Evolutionary conservation across 2,113 vertebrate species (phyloP).

Genomic region (Halichoerus grypus): DNA sequence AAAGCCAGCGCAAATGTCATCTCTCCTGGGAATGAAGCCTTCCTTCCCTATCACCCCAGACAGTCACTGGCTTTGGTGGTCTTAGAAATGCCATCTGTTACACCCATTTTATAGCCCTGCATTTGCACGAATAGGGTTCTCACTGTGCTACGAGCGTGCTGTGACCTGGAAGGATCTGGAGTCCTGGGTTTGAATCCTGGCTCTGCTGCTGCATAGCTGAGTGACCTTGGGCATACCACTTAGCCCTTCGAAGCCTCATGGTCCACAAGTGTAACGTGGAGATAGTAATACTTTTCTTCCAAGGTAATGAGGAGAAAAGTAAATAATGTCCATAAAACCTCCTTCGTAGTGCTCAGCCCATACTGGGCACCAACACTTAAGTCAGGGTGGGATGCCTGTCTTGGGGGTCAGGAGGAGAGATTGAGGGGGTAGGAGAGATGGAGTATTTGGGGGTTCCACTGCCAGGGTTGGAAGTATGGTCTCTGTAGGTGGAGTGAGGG

Average conservation of each 20-base stretch:
- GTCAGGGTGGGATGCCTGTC: background rate
- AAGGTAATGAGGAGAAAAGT: background rate
- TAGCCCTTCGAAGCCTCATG: background rate
- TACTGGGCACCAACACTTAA: background rate
- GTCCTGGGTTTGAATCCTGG: background rate
- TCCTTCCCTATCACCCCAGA: background rate
- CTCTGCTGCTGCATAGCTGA: background rate
- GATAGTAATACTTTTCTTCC: background rate
- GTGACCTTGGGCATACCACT: background rate
- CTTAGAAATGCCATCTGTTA: background rate
- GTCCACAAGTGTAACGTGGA: background rate
- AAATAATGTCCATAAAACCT: background rate
- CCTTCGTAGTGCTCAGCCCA: background rate
- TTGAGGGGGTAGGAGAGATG: background rate
- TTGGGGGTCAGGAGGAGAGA: background rate
- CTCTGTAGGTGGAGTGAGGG: background rate
- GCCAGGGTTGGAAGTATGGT: background rate
- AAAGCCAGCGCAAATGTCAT: background rate
- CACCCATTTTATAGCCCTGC: background rate
- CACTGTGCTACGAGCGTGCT: background rate
- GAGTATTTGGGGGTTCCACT: background rate
- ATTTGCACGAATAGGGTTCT: background rate
- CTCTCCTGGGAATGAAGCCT: background rate
- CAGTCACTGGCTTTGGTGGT: accelerated
- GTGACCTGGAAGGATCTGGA: background rate